These are phyloP conservation scores for Thymallus thymallus DNA, from an alignment of 2,113 vertebrate species.

Conservation along the genomic window DNA sequence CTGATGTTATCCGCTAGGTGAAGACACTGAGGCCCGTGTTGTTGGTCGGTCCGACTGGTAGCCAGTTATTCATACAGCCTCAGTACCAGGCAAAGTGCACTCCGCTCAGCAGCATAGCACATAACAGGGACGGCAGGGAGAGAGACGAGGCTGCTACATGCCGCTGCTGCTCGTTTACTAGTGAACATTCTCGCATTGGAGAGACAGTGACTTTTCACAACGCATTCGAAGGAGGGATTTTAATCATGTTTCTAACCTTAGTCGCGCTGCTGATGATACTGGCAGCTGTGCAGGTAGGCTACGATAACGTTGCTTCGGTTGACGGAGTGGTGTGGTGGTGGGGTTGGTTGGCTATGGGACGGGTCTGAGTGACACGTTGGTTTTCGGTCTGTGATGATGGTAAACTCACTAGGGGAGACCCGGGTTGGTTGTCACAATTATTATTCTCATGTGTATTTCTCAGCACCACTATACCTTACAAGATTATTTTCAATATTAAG, in stretches of 20 bases:
- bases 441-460: too few species aligned
- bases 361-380: background rate
- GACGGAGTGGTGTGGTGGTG: background rate
- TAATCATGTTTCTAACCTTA: too few species aligned
- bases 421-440: too few species aligned
- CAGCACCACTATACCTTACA: too few species aligned
- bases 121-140: background rate
- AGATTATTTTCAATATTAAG: too few species aligned
- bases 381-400: background rate
- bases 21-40: background rate
- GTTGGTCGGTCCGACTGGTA: background rate
- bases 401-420: background rate
- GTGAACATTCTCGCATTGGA: background rate
- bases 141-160: constrained; percentile 5
- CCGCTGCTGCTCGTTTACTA: constrained; percentile 4
- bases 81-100: constrained; percentile 6
- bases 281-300: constrained; percentile 5
- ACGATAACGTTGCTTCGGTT: background rate
- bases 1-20: background rate
- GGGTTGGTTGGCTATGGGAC: background rate
- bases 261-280: background rate
- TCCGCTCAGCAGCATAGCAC: background rate
- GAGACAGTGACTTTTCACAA: background rate
- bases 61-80: background rate
- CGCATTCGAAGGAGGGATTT: background rate